Evolutionary conservation across 2,113 vertebrate genomes (phyloP).

Genomic region (Lepus timidus): DNA sequence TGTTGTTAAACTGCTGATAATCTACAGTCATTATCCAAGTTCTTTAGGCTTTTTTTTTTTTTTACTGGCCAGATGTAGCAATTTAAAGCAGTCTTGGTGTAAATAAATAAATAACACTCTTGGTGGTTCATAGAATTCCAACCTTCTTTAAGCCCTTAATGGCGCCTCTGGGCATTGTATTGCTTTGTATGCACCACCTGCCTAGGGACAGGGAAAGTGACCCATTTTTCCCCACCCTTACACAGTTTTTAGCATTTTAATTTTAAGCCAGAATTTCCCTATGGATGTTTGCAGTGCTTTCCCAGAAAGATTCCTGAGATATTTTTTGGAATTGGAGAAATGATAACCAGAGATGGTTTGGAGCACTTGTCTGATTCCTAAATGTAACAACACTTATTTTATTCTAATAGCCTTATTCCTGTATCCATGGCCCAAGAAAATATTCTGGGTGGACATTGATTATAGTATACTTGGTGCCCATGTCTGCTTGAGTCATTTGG

Average conservation of each 20-base stretch:
- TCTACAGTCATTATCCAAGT: not conserved
- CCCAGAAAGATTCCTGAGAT: not conserved
- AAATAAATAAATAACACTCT: not conserved
- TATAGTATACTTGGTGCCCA: not conserved
- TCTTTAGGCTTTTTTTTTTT: not conserved
- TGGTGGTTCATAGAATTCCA: not conserved
- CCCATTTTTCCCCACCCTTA: not conserved
- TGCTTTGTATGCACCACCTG: not conserved
- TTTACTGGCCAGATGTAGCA: not conserved
- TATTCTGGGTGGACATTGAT: not conserved
- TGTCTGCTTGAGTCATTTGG: not conserved
- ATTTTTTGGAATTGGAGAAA: not conserved
- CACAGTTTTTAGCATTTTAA: not conserved
- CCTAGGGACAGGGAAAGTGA: not conserved
- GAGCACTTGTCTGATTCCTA: not conserved
- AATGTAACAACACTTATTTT: not conserved
- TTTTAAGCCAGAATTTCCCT: not conserved
- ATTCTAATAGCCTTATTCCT: not conserved
- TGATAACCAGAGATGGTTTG: not conserved
- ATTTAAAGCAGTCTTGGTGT: not conserved
- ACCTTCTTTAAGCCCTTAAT: not conserved
- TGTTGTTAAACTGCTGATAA: not conserved
- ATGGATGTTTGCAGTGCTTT: not conserved
- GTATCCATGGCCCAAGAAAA: not conserved
- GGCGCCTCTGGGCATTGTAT: not conserved